Evolutionary conservation across 2,888 invertebrate genomes (phyloP).

Genomic region (Monoplex corrugatus): DNA sequence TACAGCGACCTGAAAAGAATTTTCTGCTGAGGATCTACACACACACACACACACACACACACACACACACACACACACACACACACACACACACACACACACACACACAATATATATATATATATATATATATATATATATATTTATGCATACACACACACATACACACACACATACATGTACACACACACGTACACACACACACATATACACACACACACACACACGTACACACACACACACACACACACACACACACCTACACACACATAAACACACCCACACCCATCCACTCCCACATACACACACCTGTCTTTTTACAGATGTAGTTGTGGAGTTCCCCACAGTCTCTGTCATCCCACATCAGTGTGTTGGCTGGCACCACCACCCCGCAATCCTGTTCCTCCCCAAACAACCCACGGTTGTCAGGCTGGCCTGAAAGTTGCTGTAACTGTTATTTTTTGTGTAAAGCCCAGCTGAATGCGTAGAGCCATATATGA

Average conservation of each 20-base stretch:
- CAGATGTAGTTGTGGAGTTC: constrained; percentile 67
- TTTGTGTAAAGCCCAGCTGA: too few species aligned
- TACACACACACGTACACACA: constrained; percentile 6
- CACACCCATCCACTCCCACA: background rate
- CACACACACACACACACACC: background rate
- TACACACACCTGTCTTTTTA: constrained; percentile 64
- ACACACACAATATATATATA: background rate
- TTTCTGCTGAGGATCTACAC: too few species aligned
- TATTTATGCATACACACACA: background rate
- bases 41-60: background rate
- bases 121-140: too few species aligned
- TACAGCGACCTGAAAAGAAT: too few species aligned
- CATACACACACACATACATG: background rate
- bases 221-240: constrained; percentile 28
- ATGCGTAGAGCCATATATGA: too few species aligned
- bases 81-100: background rate
- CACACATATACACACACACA: constrained; percentile 15
- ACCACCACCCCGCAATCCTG: constrained; percentile 69
- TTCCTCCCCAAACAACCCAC: constrained; percentile 51
- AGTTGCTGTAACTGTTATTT: too few species aligned
- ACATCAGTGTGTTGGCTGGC: constrained; percentile 62
- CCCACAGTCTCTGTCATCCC: constrained; percentile 68
- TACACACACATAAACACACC: background rate
- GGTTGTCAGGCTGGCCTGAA: constrained; percentile 66
- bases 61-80: background rate